Base-by-base conservation (phyloP, 2,797 vertebrate genomes). In the Botia kubotai region DNA sequence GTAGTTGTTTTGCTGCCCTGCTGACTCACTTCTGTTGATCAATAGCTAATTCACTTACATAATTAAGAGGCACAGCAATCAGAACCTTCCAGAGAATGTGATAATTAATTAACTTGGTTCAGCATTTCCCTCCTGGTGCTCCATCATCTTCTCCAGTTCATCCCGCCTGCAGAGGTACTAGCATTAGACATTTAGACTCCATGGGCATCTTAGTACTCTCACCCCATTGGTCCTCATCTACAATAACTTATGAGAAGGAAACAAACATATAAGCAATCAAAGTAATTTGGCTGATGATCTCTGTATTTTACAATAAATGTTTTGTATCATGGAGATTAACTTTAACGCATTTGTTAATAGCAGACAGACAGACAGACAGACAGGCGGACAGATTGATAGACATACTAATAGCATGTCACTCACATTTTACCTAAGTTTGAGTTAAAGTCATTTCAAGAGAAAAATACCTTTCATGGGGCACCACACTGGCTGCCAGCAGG, bases 1-100 rank as follows among this genome's bases (percentile, higher is more conserved):
- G 36, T 33, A 73, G 68, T 65, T 79, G 50, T 72, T 70, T 86
- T 83, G 86, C 87, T 48, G 81, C 86, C 85, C 87, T 84, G 87
- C 91, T 90, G 90, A 89, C 88, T 93, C 90, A 90, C 89, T 91
- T 87, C 87, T 92, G 69, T 73, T 80, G 92, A 92, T 93, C 91
- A 84, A 94, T 94, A 93, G 91, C 89, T 93, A 93, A 93, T 94
- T 94, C 90, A 86, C 87, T 90, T 91, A 91, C 91, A 93, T 92
- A 92, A 94, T 92, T 91, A 93, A 88, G 89, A 86, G 86, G 77
- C 88, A 71, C 33, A 46, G 75, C 72, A 84, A 78, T 84, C 60
- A 77, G 71, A 79, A 72, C 60, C 75, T 82, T 81, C 55, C 62
- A 58, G 71, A 82, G 14, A 66, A 72, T 79, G 80, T 75, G 36